Evolutionary conservation across 2,113 vertebrate genomes (phyloP), one percentile per base, ranked within the genome.

Genomic region (Peromyscus californicus): DNA sequence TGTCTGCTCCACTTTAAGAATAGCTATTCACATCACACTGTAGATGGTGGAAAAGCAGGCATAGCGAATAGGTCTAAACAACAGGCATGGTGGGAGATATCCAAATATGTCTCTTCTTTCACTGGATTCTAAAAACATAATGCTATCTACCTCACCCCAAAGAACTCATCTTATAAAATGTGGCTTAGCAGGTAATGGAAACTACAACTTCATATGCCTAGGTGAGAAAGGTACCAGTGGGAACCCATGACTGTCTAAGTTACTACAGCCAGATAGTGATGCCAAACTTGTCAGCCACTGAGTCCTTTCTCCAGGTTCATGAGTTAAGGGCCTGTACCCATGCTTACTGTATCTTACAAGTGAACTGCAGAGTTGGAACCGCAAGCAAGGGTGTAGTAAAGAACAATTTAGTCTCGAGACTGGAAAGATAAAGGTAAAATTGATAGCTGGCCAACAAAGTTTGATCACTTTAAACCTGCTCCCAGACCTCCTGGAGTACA

Each of bases 81-180:
- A 92, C 63, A 57, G 17, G 1, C 7, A 1, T 61, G 69, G 54
- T 74, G 80, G 31, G 59, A 94, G 57, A 79, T 39, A 51, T 72
- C 39, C n/a, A 86, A 90, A 24, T 67, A 91, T 85, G 85, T 94
- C 36, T 90, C 63, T 90, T 94, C 39, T 96, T 88, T 76, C 70
- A 90, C 59, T 67, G 78, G n/a, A 45, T 24, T 93, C 75, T 91
- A 69, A 90, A 95, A 51, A 63, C 45, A 63, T 54, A 74, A 83
- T 95, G 33, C 54, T 94, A n/a, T 88, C 83, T 51, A 51, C 5
- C 33, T 21, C 26, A 8, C 26, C 33, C n/a, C 51, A 65, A 84
- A 90, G 16, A 94, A 93, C 94, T 95, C 39, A 83, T 93, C 89
- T 57, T 63, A 79, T 90, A 61, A 91, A 93, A 59, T 79, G 24